Evolutionary conservation across 2,113 vertebrate genomes (phyloP).

Genomic region (Halcyon senegalensis): DNA sequence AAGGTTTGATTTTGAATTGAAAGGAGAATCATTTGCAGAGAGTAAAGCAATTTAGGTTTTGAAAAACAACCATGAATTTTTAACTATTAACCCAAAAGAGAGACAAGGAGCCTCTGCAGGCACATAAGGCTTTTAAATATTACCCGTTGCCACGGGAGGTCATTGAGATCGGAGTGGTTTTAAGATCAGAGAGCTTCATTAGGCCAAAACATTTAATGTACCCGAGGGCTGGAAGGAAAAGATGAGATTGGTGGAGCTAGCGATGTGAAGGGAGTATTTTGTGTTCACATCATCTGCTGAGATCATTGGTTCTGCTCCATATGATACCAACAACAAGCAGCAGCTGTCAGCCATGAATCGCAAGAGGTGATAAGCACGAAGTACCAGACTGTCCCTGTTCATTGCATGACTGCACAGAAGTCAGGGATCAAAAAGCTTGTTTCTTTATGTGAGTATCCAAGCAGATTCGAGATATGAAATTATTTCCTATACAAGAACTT

Average conservation of each 20-base stretch:
- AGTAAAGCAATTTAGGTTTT: conserved; percentile 78
- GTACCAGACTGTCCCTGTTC: neutral
- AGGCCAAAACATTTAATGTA: conserved; percentile 43
- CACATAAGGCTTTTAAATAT: conserved; percentile 66
- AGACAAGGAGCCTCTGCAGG: conserved; percentile 73
- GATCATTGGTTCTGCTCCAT: neutral
- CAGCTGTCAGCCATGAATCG: neutral
- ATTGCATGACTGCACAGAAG: neutral
- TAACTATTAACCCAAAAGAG: conserved; percentile 78
- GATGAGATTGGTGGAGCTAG: neutral
- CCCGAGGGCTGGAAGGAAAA: neutral
- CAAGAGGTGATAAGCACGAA: neutral
- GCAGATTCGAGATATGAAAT: neutral
- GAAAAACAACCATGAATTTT: conserved; percentile 83
- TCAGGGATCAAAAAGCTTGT: neutral
- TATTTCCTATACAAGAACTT: neutral
- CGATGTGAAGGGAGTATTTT: neutral
- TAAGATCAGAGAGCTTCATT: conserved; percentile 56
- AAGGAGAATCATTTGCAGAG: conserved; percentile 72
- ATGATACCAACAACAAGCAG: neutral
- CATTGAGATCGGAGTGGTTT: conserved; percentile 44
- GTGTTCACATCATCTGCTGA: neutral
- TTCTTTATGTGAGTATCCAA: neutral
- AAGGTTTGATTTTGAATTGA: conserved; percentile 82
- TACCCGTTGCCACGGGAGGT: neutral